phyloP scores from a whole-genome alignment of 2,797 vertebrate genomes.

The Falco columbarius region DNA sequence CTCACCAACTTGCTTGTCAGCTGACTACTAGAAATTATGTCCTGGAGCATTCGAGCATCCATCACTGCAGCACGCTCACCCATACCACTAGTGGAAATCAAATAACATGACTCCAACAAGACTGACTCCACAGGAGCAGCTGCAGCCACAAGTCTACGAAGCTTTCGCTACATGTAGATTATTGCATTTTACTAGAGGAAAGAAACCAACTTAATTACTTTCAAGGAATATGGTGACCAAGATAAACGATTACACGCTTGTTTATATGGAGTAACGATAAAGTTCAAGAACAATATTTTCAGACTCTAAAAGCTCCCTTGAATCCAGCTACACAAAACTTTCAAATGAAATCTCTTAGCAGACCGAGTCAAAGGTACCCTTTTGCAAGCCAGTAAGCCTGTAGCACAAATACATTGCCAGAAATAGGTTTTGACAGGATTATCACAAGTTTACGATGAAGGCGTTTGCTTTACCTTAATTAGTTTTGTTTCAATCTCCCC shows the following conservation, averaged over 20 bases:
- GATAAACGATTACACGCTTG: background rate
- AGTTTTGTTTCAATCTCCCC: constrained; percentile 94
- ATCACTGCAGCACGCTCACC: background rate
- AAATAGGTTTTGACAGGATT: background rate
- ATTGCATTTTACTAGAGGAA: background rate
- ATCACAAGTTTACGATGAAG: rapidly evolving
- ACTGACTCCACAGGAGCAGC: background rate
- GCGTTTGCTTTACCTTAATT: constrained; percentile 85
- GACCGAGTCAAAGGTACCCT: rapidly evolving
- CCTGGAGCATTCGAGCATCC: background rate
- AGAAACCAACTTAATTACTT: background rate
- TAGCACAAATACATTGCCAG: background rate
- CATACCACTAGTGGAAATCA: background rate
- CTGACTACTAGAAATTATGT: background rate
- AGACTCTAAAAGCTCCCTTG: background rate
- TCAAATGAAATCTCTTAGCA: background rate
- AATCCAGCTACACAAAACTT: background rate
- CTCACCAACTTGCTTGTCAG: background rate
- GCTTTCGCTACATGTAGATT: background rate
- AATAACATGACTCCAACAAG: background rate
- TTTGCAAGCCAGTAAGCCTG: rapidly evolving
- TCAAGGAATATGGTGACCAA: rapidly evolving
- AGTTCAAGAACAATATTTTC: background rate
- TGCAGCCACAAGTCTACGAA: background rate
- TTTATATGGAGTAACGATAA: background rate